These are phyloP conservation scores for Rhabdomys pumilio DNA, from an alignment of 2,797 vertebrate genomes.

Conservation along the genomic window DNA sequence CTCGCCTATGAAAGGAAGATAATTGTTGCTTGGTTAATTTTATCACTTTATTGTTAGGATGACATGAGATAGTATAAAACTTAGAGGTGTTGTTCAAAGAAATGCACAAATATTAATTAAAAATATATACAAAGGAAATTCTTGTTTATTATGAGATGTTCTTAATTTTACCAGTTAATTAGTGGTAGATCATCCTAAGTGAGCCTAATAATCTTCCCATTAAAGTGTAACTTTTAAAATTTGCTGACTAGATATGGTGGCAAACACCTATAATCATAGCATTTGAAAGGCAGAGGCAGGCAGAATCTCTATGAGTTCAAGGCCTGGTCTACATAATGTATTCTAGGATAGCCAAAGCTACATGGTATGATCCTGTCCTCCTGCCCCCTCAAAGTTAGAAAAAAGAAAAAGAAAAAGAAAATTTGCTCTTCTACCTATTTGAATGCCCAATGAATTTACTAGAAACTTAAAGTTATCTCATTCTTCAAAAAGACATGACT, in stretches of 20 bases:
- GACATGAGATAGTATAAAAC: slow-evolving; percentile 45
- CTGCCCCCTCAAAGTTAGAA: not conserved
- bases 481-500: slow-evolving; percentile 37
- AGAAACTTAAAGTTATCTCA: not conserved
- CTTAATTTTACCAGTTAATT: slow-evolving; percentile 41
- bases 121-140: slow-evolving; percentile 35
- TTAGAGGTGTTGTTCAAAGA: slow-evolving; percentile 36
- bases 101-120: not conserved
- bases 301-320: not conserved
- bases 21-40: slow-evolving; percentile 50
- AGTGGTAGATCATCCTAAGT: slow-evolving; percentile 21
- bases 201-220: not conserved
- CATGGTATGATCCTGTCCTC: not conserved
- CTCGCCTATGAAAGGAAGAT: slow-evolving; percentile 57
- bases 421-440: slow-evolving; percentile 22
- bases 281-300: not conserved
- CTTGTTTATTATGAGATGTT: slow-evolving; percentile 35
- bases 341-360: not conserved
- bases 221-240: slow-evolving; percentile 31
- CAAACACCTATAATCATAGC: not conserved
- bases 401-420: not conserved
- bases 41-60: slow-evolving; percentile 45
- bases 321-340: not conserved
- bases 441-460: slow-evolving; percentile 35
- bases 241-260: not conserved